Evolutionary conservation across 2,113 vertebrate species (phyloP).

Genomic region (Heliornis fulica): DNA sequence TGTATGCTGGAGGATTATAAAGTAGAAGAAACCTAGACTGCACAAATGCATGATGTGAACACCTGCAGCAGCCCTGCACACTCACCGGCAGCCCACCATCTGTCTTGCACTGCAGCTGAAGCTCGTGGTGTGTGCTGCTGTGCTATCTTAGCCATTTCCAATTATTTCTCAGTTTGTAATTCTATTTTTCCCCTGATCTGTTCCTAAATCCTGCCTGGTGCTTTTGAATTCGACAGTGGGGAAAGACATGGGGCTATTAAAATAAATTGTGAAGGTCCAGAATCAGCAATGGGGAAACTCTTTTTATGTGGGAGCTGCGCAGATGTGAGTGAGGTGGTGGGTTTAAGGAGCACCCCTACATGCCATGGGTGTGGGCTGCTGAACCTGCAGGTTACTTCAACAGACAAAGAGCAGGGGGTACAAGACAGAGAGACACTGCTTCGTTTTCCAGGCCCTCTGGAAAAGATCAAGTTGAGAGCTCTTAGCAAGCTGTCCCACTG

Average conservation of each 20-base stretch:
- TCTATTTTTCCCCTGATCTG: neutral
- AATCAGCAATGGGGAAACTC: neutral
- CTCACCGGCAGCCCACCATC: neutral
- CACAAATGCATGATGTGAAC: neutral
- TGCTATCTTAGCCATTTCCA: neutral
- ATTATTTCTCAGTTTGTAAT: neutral
- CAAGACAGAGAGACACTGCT: neutral
- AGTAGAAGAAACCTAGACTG: neutral
- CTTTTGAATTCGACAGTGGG: neutral
- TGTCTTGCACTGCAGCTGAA: neutral
- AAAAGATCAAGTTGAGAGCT: neutral
- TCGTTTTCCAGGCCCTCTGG: neutral
- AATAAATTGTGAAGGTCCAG: neutral
- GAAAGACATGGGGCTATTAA: neutral
- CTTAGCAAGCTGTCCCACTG: neutral
- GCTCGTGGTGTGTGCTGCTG: fast-evolving
- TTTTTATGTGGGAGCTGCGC: neutral
- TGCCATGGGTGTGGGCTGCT: neutral
- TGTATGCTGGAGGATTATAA: neutral
- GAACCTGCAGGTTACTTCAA: neutral
- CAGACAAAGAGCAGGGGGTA: neutral
- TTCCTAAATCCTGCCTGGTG: neutral
- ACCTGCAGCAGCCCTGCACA: neutral
- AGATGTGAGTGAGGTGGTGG: neutral
- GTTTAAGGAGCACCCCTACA: neutral